phyloP scores from a whole-genome alignment of 1,140 invertebrate species.

The Trialeurodes vaporariorum region DNA sequence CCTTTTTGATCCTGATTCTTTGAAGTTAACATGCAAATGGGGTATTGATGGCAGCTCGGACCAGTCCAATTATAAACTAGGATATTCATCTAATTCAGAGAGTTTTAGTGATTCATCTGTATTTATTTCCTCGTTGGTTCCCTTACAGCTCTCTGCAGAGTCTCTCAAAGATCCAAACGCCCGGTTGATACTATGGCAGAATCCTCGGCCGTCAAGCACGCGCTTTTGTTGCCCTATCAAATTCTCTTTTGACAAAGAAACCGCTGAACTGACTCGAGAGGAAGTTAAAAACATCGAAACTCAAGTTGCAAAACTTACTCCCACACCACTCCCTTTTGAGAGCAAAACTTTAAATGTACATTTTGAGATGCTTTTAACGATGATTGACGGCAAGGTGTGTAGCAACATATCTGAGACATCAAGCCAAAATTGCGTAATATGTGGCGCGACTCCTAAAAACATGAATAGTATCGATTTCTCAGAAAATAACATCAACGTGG shows the following conservation, averaged over 20 bases:
- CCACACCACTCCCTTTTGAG: not conserved
- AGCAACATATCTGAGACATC: slow-evolving; percentile 15
- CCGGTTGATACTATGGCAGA: slow-evolving; percentile 7
- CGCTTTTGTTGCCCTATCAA: slow-evolving; percentile 7
- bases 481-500: not conserved
- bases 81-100: not conserved
- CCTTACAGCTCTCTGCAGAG: not conserved
- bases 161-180: not conserved
- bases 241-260: slow-evolving; percentile 7
- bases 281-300: slow-evolving; percentile 1
- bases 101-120: not conserved
- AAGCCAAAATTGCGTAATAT: slow-evolving; percentile 17
- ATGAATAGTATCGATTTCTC: slow-evolving; percentile 15
- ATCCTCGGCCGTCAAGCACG: slow-evolving; percentile 4
- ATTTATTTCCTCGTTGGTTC: slow-evolving; percentile 7
- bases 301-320: slow-evolving; percentile 7
- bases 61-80: not conserved
- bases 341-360: slow-evolving; percentile 5
- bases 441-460: slow-evolving; percentile 15
- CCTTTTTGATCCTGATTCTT: not conserved
- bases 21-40: slow-evolving; percentile 3
- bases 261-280: not conserved
- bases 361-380: slow-evolving; percentile 15
- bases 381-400: slow-evolving; percentile 20
- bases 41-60: slow-evolving; percentile 6